These are phyloP conservation scores for Oncopodura yosiiana DNA, from an alignment of 1,140 invertebrate species.

Conservation along the genomic window DNA sequence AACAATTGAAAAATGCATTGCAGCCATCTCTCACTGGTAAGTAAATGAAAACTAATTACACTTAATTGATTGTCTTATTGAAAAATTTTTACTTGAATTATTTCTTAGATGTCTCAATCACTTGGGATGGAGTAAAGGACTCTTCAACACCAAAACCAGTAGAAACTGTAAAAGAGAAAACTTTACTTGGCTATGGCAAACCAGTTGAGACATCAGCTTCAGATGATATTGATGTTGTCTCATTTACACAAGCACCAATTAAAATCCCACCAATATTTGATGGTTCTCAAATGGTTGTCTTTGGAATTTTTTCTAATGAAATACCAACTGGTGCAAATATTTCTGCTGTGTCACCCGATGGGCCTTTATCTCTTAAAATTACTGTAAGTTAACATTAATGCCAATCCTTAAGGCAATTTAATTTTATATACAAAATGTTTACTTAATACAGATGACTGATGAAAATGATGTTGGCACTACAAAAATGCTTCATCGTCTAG, in stretches of 20 bases:
- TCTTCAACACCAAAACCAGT: neutral
- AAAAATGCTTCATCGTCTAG: slow-evolving; percentile 30
- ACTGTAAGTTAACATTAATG: slow-evolving; percentile 3
- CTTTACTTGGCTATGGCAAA: slow-evolving; percentile 26
- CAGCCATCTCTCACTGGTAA: slow-evolving; percentile 38
- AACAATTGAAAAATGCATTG: slow-evolving; percentile 39
- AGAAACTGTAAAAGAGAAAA: slow-evolving; percentile 24
- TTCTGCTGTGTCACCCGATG: slow-evolving; percentile 31
- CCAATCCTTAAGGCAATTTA: too few species aligned
- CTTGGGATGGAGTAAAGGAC: slow-evolving; percentile 6
- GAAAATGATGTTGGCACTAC: slow-evolving; percentile 16
- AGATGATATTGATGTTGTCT: neutral
- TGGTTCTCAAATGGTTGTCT: slow-evolving; percentile 26
- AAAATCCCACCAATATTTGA: slow-evolving; percentile 32
- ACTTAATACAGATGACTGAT: neutral
- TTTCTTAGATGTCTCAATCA: slow-evolving; percentile 9
- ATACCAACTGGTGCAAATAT: slow-evolving; percentile 16
- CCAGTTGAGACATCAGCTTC: slow-evolving; percentile 4
- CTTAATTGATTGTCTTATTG: neutral
- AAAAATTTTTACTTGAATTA: neutral
- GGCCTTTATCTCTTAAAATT: slow-evolving; percentile 17
- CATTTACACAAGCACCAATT: slow-evolving; percentile 19
- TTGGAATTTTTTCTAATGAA: slow-evolving; percentile 21
- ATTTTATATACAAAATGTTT: slow-evolving; percentile 5
- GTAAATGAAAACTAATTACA: neutral